These are phyloP conservation scores for Lethrus apterus DNA, from an alignment of 1,140 invertebrate species.

Conservation along the genomic window DNA sequence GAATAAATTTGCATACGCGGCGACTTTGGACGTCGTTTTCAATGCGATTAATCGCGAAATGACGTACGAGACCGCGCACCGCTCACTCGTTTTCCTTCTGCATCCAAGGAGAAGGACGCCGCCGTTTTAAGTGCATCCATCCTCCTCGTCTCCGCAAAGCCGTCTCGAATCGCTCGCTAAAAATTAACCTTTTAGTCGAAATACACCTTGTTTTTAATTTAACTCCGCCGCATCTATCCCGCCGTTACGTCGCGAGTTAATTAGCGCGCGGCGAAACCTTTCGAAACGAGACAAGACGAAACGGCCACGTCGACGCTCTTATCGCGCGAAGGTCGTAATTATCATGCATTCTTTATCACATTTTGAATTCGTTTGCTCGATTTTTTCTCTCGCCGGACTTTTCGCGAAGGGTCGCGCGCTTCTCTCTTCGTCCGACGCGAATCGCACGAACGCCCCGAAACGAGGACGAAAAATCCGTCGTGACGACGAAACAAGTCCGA, in stretches of 20 bases:
- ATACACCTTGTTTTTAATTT: constrained; percentile 29
- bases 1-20: too few relatives aligned
- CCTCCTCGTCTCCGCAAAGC: too few relatives aligned
- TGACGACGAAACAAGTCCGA: too few relatives aligned
- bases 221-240: constrained; percentile 2
- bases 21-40: too few relatives aligned
- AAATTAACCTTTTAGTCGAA: constrained; percentile 28
- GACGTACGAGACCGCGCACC: too few relatives aligned
- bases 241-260: neutral
- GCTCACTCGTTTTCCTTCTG: too few relatives aligned
- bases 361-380: constrained; percentile 24
- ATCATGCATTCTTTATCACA: constrained; percentile 30
- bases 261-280: neutral
- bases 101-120: too few relatives aligned
- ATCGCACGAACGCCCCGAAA: too few relatives aligned
- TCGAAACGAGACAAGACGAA: neutral
- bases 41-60: too few relatives aligned
- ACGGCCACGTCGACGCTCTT: neutral
- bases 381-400: constrained; percentile 21
- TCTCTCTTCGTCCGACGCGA: neutral
- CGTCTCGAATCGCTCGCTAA: constrained; percentile 15
- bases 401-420: neutral
- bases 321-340: constrained; percentile 17
- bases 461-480: too few relatives aligned
- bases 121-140: too few relatives aligned